Conservation (phyloP, 2,113 vertebrate genomes). For the Ictalurus punctatus region DNA sequence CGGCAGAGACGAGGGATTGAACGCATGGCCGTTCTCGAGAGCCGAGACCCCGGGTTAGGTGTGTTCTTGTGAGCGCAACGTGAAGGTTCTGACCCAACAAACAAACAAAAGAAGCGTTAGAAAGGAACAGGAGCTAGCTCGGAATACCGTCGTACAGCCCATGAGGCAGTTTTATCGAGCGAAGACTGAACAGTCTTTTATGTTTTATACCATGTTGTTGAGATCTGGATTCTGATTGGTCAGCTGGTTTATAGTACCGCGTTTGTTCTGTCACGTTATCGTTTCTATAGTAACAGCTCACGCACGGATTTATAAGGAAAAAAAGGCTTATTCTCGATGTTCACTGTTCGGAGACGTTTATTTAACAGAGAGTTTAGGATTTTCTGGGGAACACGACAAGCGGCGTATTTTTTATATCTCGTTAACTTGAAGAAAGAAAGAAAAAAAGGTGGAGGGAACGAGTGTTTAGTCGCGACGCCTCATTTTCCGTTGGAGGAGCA, state of each 20-base stretch:
- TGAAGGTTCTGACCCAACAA: neutral
- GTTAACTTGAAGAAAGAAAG: neutral
- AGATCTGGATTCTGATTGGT: constrained; percentile 3
- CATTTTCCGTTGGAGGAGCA: neutral
- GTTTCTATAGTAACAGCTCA: neutral
- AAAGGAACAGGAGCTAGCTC: neutral
- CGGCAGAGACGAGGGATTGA: constrained; percentile 14
- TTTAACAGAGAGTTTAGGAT: too few species aligned
- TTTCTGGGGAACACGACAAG: neutral
- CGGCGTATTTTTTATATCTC: neutral
- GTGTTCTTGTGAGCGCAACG: neutral
- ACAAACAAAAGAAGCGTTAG: neutral
- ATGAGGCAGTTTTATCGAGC: neutral
- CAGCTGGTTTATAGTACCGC: neutral
- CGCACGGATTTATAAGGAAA: too few species aligned
- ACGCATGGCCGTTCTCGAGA: neutral
- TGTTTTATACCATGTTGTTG: neutral
- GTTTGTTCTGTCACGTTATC: neutral
- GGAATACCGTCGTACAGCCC: neutral
- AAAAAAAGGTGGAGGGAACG: neutral
- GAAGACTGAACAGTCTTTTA: neutral
- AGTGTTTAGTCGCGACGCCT: neutral
- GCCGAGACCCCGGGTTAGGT: neutral
- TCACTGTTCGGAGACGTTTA: too few species aligned
- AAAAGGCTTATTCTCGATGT: too few species aligned